phyloP scores from a whole-genome alignment of 2,888 invertebrate species.

The Drosophila paranaensis region DNA sequence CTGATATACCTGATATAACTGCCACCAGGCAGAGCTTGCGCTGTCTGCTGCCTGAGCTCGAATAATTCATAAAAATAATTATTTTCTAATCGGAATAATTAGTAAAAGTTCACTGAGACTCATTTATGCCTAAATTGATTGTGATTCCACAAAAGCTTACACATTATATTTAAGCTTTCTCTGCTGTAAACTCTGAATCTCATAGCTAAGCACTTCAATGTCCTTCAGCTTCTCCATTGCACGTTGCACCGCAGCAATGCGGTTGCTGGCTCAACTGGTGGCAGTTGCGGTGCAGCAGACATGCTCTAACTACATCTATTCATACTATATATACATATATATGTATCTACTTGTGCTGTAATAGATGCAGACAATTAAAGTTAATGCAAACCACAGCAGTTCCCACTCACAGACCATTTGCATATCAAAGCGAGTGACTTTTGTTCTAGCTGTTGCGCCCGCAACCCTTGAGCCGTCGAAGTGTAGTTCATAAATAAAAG shows the following conservation, averaged over 20 bases:
- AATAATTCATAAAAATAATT: too few species aligned
- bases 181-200: too few species aligned
- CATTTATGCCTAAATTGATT: too few species aligned
- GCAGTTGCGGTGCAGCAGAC: background rate
- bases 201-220: background rate
- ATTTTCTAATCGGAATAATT: too few species aligned
- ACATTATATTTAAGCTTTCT: too few species aligned
- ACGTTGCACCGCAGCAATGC: background rate
- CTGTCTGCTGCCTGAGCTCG: too few species aligned
- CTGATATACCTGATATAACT: too few species aligned
- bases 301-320: background rate
- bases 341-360: background rate
- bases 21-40: too few species aligned
- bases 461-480: constrained; percentile 39
- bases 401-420: constrained; percentile 30
- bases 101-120: too few species aligned
- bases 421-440: constrained; percentile 57
- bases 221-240: background rate
- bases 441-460: constrained; percentile 35
- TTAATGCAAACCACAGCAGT: constrained; percentile 9
- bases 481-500: constrained; percentile 74
- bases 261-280: background rate
- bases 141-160: too few species aligned
- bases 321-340: background rate
- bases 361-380: constrained; percentile 13